Evolutionary conservation across 2,113 vertebrate species (phyloP).

Genomic region (Pampusana beccarii): DNA sequence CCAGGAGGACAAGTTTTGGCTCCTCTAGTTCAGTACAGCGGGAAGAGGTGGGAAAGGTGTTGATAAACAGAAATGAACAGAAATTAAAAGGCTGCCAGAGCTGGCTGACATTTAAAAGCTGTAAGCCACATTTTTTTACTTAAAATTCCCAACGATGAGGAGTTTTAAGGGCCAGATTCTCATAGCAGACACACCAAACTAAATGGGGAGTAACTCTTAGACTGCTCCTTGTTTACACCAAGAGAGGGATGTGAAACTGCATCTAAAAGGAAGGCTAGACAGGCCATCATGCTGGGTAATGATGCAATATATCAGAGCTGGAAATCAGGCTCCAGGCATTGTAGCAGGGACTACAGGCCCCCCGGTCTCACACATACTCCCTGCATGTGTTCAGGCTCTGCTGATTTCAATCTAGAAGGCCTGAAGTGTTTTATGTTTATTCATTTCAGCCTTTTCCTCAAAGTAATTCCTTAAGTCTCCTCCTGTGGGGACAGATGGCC

Average conservation of each 20-base stretch:
- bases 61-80: slow-evolving; percentile 32
- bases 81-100: not conserved
- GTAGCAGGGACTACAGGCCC: not conserved
- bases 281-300: not conserved
- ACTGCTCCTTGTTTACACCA: not conserved
- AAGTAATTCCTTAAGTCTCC: not conserved
- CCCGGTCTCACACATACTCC: fast-evolving
- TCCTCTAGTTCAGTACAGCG: fast-evolving
- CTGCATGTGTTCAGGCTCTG: not conserved
- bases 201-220: not conserved
- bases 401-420: not conserved
- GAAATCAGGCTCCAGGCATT: not conserved
- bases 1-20: not conserved
- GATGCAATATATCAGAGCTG: not conserved
- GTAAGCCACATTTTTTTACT: not conserved
- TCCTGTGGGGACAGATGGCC: not conserved
- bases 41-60: not conserved
- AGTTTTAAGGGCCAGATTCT: not conserved
- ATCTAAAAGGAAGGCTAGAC: not conserved
- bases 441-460: not conserved
- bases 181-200: not conserved
- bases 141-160: not conserved
- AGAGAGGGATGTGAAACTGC: not conserved
- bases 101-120: not conserved
- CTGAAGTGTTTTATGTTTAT: not conserved